Evolutionary conservation across 1,140 invertebrate species (phyloP).

Genomic region (Drosophila miranda): DNA sequence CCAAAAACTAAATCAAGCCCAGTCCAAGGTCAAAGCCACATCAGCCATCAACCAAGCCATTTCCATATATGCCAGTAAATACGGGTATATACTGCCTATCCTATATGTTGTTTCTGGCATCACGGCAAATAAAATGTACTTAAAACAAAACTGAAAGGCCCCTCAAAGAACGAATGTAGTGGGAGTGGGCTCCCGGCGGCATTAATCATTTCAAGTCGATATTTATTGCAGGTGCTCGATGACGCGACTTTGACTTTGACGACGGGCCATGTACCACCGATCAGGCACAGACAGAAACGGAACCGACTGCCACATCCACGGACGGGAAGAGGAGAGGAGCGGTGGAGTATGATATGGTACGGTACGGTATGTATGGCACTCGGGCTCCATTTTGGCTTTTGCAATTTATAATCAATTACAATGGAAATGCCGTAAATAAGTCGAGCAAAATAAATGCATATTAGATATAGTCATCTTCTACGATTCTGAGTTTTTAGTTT

Average conservation of each 20-base stretch:
- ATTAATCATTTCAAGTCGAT: conserved; percentile 75
- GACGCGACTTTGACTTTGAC: conserved; percentile 31
- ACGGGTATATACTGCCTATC: conserved; percentile 6
- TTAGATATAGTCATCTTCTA: too few species aligned
- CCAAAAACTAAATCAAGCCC: conserved; percentile 67
- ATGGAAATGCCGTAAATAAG: conserved; percentile 53
- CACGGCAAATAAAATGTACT: conserved; percentile 64
- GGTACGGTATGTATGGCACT: too few species aligned
- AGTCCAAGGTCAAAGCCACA: conserved; percentile 65
- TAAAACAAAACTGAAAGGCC: conserved; percentile 58
- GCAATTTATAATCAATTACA: conserved; percentile 68
- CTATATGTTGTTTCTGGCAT: conserved; percentile 16
- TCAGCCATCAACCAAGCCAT: conserved; percentile 15
- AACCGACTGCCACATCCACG: neutral
- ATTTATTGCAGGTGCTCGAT: conserved; percentile 49
- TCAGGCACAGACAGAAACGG: neutral
- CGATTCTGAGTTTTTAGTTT: too few species aligned
- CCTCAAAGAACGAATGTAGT: neutral
- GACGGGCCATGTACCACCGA: conserved; percentile 26
- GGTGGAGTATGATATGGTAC: neutral
- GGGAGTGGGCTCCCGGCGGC: conserved; percentile 8
- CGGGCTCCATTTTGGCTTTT: conserved; percentile 2
- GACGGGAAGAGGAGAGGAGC: neutral
- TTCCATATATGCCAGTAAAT: conserved; percentile 19
- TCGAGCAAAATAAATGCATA: conserved; percentile 53